Base-by-base conservation (phyloP, 2,113 vertebrate species). In the Podilymbus podiceps region DNA sequence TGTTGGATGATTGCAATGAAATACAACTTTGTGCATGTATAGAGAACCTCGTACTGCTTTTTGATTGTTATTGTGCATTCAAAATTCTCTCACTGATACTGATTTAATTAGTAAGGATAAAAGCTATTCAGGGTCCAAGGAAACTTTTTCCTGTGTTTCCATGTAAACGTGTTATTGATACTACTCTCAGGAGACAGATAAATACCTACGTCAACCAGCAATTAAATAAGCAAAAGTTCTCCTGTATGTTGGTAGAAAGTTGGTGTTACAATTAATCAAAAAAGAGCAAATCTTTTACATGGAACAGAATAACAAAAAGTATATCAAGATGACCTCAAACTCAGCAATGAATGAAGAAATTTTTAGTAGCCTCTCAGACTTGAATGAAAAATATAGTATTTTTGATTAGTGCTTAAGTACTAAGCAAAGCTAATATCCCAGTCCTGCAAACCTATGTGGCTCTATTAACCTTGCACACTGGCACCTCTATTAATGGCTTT, bases 361-460 rank as follows among this genome's bases (percentile, higher is more conserved):
- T n/a, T 67, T 87, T 79, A 27, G 24, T 18, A 52, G n/a, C 21
- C 8, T 64, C 25, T 91, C 44, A 56, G 53, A 30, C 21, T 33
- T 8, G 42, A 53, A 69, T 12, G 16, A 42, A 69, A 64, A 82
- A 2, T 15, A 11, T 11, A 42, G 12, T 42, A 42, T 42, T 42
- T 42, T 42, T 42, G 42, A 42, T 42, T 15, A 42, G 42, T 42
- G 9, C 20, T 47, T 15, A n/a, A 77, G 35, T 14, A 7, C 24
- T 67, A 35, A 50, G 6, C 8, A 15, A 30, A 38, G 21, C 14
- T 20, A 3, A 40, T 35, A 40, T 6, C n/a, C 20, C 50, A 31
- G 17, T 33, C 49, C 53, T 73, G 55, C 28, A 67, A 4, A 8
- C 15, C 13, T 40, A 4, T 0, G 0, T 64, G 62, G 10, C 23